These are phyloP conservation scores for Scomber scombrus DNA, from an alignment of 2,113 vertebrate genomes.

Conservation along the genomic window DNA sequence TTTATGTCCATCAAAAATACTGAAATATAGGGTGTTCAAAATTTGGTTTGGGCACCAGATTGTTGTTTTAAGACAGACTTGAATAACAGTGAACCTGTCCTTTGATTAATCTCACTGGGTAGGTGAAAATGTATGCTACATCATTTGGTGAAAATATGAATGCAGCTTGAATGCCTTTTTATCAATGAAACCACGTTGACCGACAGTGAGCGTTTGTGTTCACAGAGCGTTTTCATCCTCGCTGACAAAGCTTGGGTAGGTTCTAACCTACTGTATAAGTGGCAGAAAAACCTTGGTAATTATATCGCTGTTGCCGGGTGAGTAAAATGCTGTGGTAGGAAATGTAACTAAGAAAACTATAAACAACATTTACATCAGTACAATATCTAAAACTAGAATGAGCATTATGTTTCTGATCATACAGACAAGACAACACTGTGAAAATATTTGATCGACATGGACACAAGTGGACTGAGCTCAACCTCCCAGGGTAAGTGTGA, in stretches of 20 bases:
- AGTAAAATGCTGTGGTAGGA: conserved; percentile 61
- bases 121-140: not conserved
- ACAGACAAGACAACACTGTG: conserved; percentile 90
- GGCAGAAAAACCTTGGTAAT: conserved; percentile 95
- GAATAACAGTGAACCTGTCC: too few species aligned
- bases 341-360: not conserved
- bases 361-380: not conserved
- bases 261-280: conserved; percentile 89
- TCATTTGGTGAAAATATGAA: not conserved
- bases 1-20: not conserved
- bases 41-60: too few species aligned
- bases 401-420: conserved; percentile 19
- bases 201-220: conserved; percentile 12
- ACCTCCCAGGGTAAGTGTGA: conserved; percentile 89
- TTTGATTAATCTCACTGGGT: too few species aligned
- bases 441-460: conserved; percentile 99
- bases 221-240: conserved; percentile 91
- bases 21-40: not conserved
- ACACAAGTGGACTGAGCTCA: conserved; percentile 94
- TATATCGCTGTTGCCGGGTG: conserved; percentile 96
- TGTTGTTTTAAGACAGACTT: too few species aligned
- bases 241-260: conserved; percentile 89
- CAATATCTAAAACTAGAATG: not conserved
- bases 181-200: not conserved
- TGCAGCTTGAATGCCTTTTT: not conserved